These are phyloP conservation scores for Oedothorax gibbosus DNA, from an alignment of 1,140 invertebrate species.

Conservation along the genomic window DNA sequence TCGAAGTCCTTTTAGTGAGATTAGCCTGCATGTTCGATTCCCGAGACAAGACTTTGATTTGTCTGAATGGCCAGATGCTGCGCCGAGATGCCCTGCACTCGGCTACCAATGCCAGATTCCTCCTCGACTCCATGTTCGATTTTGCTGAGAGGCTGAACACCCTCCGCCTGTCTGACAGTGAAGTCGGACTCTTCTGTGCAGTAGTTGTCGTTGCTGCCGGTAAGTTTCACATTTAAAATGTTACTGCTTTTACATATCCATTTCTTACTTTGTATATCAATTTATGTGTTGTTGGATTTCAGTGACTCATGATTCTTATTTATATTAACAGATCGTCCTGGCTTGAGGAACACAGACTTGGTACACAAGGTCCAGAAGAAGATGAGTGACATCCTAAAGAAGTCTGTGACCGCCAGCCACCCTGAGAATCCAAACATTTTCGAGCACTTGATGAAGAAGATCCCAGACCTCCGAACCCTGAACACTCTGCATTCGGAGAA, in stretches of 20 bases:
- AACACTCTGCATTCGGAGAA: constrained; percentile 98
- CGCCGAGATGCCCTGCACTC: constrained; percentile 90
- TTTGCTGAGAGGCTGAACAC: constrained; percentile 94
- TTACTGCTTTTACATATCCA: no score
- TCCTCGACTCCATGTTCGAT: constrained; percentile 97
- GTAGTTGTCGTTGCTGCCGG: constrained; percentile 93
- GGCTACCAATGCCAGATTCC: constrained; percentile 87
- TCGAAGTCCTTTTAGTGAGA: constrained; percentile 92
- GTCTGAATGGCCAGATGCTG: constrained; percentile 90
- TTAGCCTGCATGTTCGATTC: constrained; percentile 92
- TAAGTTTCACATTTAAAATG: constrained; percentile 65
- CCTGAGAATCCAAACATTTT: constrained; percentile 77
- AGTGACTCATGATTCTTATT: constrained; percentile 28
- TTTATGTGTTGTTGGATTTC: neutral
- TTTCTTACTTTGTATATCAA: neutral
- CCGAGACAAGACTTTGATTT: constrained; percentile 87
- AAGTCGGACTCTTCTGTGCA: constrained; percentile 94
- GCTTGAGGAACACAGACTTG: constrained; percentile 89
- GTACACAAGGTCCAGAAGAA: constrained; percentile 93
- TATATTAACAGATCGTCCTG: constrained; percentile 80
- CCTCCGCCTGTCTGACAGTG: constrained; percentile 88
- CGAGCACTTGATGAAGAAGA: constrained; percentile 89
- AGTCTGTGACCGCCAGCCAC: constrained; percentile 84
- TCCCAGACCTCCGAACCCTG: constrained; percentile 92
- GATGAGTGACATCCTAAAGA: constrained; percentile 85